Evolutionary conservation across 2,113 vertebrate genomes (phyloP).

Genomic region (Isurus oxyrinchus): DNA sequence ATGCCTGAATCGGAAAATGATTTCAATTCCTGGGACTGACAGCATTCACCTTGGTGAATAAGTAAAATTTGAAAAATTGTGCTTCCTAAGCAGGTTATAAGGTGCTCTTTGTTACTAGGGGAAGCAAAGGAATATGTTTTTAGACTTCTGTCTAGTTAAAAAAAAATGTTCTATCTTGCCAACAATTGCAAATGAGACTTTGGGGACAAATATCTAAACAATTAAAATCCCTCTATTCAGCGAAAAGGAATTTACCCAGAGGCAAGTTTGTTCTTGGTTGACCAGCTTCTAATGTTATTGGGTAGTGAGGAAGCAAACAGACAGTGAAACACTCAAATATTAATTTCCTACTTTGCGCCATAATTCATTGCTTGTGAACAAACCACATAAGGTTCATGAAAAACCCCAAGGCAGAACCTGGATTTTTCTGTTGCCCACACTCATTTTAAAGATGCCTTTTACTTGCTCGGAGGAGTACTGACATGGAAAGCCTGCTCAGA

Average conservation of each 20-base stretch:
- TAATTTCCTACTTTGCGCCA: not conserved
- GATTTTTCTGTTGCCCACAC: not conserved
- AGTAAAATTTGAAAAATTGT: not conserved
- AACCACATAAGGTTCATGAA: not conserved
- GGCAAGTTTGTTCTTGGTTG: not conserved
- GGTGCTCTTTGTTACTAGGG: not conserved
- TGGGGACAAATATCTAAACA: not conserved
- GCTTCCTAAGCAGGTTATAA: not conserved
- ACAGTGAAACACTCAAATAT: not conserved
- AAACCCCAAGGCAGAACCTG: not conserved
- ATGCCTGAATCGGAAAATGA: not conserved
- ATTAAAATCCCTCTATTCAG: not conserved
- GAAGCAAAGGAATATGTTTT: not conserved
- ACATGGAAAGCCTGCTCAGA: not conserved
- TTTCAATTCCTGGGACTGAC: not conserved
- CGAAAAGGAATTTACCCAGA: not conserved
- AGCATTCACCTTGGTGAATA: not conserved
- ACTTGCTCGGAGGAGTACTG: not conserved
- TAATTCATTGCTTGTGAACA: not conserved
- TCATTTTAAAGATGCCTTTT: not conserved
- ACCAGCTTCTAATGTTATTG: not conserved
- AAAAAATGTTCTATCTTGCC: not conserved
- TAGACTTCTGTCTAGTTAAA: not conserved
- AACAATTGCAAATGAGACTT: not conserved
- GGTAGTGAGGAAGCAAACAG: not conserved